Conservation (phyloP, 2,888 invertebrate species). For the Allophyes oxyacanthae region DNA sequence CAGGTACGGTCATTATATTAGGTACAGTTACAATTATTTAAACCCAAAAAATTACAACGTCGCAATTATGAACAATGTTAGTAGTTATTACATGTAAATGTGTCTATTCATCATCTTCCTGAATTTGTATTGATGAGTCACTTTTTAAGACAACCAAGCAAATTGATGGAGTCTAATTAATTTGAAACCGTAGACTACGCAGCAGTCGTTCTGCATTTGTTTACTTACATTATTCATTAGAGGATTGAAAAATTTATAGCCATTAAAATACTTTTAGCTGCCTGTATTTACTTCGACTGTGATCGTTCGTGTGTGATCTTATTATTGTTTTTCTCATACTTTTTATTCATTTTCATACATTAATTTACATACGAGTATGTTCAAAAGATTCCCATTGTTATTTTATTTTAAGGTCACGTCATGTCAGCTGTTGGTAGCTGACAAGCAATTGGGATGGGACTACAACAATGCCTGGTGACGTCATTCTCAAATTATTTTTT, state of each 20-base stretch:
- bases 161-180: not conserved
- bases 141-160: not conserved
- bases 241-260: not conserved
- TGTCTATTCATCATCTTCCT: too few relatives aligned
- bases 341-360: not conserved
- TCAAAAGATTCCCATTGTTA: conserved; percentile 23
- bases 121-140: not conserved
- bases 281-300: not conserved
- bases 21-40: conserved; percentile 1
- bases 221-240: not conserved
- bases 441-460: conserved; percentile 25
- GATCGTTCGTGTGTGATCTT: too few relatives aligned
- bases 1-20: conserved; percentile 18
- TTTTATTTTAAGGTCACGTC: conserved; percentile 12
- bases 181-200: not conserved
- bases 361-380: conserved; percentile 1
- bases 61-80: too few relatives aligned
- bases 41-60: not conserved
- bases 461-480: conserved; percentile 27
- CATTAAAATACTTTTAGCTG: not conserved
- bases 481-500: conserved; percentile 21
- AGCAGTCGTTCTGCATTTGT: not conserved
- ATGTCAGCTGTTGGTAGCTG: not conserved
- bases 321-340: not conserved
- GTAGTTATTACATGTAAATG: too few relatives aligned